These are phyloP conservation scores for Podotricha telesiphe DNA, from an alignment of 2,888 invertebrate genomes.

Conservation along the genomic window DNA sequence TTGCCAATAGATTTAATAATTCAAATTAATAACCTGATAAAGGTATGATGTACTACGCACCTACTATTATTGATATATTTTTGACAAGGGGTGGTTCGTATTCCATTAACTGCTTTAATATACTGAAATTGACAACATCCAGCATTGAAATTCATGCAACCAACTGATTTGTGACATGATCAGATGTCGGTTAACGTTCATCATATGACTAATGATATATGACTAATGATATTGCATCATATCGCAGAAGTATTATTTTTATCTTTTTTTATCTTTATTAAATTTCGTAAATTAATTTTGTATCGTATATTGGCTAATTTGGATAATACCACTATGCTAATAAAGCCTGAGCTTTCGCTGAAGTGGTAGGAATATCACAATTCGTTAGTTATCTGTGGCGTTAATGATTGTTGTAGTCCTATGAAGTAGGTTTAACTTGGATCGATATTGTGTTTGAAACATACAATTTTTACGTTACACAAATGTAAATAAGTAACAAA, in stretches of 20 bases:
- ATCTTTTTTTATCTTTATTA: constrained; percentile 23
- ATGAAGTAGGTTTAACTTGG: neutral
- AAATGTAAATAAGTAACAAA: neutral
- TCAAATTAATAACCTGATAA: neutral
- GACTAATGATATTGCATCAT: constrained; percentile 1
- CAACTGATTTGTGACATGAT: constrained; percentile 24
- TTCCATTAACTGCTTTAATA: constrained; percentile 18
- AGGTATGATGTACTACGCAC: neutral
- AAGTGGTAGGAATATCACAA: constrained; percentile 16
- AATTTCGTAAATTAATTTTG: constrained; percentile 12
- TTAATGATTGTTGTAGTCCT: neutral
- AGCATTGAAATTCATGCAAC: constrained; percentile 30
- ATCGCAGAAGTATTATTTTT: constrained; percentile 3
- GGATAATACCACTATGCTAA: constrained; percentile 6
- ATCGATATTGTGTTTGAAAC: neutral
- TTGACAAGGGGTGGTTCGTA: neutral
- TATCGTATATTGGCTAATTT: constrained; percentile 7
- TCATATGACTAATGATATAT: constrained; percentile 32
- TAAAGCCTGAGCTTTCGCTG: constrained; percentile 9
- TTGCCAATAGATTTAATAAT: neutral
- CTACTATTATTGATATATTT: neutral
- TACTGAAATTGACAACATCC: constrained; percentile 4
- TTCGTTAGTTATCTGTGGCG: neutral
- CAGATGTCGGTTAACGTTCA: constrained; percentile 27
- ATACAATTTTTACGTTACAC: neutral